Base-by-base conservation (phyloP, 2,888 invertebrate genomes). In the Eupithecia tripunctaria region DNA sequence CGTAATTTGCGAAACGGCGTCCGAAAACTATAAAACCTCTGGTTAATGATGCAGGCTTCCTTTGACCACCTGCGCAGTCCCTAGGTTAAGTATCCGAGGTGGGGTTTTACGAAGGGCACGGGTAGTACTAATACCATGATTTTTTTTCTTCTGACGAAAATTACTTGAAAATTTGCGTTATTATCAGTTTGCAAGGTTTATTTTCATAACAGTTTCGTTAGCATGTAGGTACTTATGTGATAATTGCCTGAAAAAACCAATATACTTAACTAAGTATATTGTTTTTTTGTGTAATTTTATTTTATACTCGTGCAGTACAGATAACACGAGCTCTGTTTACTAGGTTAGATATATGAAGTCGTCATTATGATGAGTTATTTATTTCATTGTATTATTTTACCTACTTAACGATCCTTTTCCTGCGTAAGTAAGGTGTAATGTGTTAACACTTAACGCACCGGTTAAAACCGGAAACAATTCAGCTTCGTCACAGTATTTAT, bases 41-140 rank as follows among this genome's bases (percentile, higher is more conserved):
- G 51, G 75, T 82, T 72, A 81, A 83, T 82, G 79, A 81, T 80
- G 78, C 78, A 80, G 76, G 75, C 72, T 64, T 64, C 64, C 64
- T 36, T 21, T 25, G 25, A 38, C 21, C 64, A 64, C 64, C 64
- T 64, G 64, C 32, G 14, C 64, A 5, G 36, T 62, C 63, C n/a
- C 29, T 62, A 25, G 63, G 60, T 60, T 60, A 29, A 32, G 32
- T 32, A 32, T 15, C 59, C 15, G 15, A 7, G 25, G 21, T 25
- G 56, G 27, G 60, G 27, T 29, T 60, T 27, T n/a, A n/a, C n/a
- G 32, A 36, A 63, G 63, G 29, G 21, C 63, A 18, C 32, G 2
- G 47, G 10, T n/a, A 51, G 21, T 21, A 51, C 8, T 25, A 14
- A 27, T 1, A 41, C 41, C 15, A 41, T 15, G 4, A 5, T 41